phyloP scores from a whole-genome alignment of 1,140 invertebrate species.

The Aphelenchoides avenae region DNA sequence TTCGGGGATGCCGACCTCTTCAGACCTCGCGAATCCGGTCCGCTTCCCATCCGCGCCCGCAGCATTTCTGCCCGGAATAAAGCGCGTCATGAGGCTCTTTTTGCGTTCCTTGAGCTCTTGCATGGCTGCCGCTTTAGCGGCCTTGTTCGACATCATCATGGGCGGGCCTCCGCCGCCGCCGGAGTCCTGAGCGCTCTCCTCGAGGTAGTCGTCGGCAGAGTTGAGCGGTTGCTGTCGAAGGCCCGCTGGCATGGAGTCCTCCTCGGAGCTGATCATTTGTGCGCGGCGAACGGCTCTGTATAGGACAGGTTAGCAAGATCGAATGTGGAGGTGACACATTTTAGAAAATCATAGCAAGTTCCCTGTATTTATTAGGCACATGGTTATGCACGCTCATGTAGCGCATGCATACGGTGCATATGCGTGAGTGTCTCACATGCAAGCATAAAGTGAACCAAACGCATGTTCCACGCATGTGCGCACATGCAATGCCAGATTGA shows the following conservation, averaged over 20 bases:
- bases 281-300: too few species aligned
- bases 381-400: too few species aligned
- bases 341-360: too few species aligned
- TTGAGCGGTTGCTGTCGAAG: conserved; percentile 8
- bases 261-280: too few species aligned
- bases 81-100: conserved; percentile 55
- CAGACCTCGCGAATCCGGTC: conserved; percentile 56
- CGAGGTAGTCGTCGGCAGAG: conserved; percentile 15
- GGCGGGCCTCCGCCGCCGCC: conserved; percentile 10
- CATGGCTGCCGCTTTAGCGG: conserved; percentile 7
- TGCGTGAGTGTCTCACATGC: too few species aligned
- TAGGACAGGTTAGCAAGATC: too few species aligned
- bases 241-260: background rate
- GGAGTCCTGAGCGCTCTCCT: conserved; percentile 5
- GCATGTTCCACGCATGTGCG: too few species aligned
- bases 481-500: too few species aligned
- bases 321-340: too few species aligned
- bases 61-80: conserved; percentile 55
- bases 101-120: conserved; percentile 53
- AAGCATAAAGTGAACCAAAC: too few species aligned
- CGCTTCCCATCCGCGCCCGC: conserved; percentile 42
- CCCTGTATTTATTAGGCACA: too few species aligned
- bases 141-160: conserved; percentile 16
- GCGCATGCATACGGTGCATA: too few species aligned
- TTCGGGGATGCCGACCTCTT: conserved; percentile 57